Base-by-base conservation (phyloP, 2,888 invertebrate genomes). In the Atherix ibis region DNA sequence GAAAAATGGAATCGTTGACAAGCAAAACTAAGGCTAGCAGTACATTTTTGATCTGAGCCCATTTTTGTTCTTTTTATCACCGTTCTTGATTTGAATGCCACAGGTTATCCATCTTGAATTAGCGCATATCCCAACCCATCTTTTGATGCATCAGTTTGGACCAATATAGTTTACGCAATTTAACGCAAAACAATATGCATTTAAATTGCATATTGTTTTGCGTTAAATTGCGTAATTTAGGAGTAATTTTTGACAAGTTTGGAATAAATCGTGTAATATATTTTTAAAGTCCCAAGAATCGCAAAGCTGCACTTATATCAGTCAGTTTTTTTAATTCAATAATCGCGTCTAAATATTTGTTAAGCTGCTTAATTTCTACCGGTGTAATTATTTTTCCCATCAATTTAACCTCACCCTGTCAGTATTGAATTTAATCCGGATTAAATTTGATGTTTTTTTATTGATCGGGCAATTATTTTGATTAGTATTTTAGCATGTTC, bases 51-150 rank as follows among this genome's bases (percentile, higher is more conserved):
- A 37, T 35, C 25, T 35, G 32, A 27, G 36, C 36, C 36, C 36
- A 32, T 26, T 32, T 36, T n/a, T n/a, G n/a, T n/a, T n/a, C n/a
- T n/a, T n/a, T n/a, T n/a, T n/a, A n/a, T n/a, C n/a, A 27, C 18
- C 17, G 32, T 36, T 22, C 36, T 10, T 16, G 32, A 36, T n/a
- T 29, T 33, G 28, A 28, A 36, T n/a, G 33, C 36, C 8, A 32
- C 32, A 14, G 52, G 52, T 18, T 44, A 39, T 4, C 44, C 48
- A 15, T 49, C 38, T 38, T 59, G 56, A 9, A 56, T 14, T 10
- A 58, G 18, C 28, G 45, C 51, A 18, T 46, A 49, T 9, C 53
- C 55, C 18, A 54, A 27, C 1, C 43, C 43, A 32, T 42, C 39
- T 34, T 42, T 42, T 1, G 43, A 45, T 1, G 41, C 42, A 43